Conservation (phyloP, 2,113 vertebrate genomes). For the Dasyprocta punctata region DNA sequence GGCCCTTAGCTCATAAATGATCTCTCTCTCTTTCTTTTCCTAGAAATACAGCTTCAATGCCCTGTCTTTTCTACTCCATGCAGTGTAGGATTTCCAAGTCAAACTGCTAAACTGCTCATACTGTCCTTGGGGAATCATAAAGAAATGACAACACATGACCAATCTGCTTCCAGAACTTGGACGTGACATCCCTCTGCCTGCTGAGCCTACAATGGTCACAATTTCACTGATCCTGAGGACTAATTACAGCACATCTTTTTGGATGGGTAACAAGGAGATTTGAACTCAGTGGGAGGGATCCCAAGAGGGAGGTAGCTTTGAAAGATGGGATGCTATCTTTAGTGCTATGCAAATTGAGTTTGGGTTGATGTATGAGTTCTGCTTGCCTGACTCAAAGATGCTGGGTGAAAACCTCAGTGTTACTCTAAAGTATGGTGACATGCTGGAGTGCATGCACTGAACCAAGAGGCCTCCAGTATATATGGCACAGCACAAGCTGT, state of each 20-base stretch:
- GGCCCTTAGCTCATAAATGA: not conserved
- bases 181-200: conserved; percentile 22
- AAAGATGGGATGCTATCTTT: conserved; percentile 52
- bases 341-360: conserved; percentile 63
- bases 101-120: not conserved
- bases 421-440: conserved; percentile 15
- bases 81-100: not conserved
- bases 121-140: not conserved
- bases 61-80: not conserved
- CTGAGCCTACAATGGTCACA: conserved; percentile 56
- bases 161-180: conserved; percentile 44
- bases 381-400: conserved; percentile 56
- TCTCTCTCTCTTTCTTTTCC: not conserved
- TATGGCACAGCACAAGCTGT: not conserved
- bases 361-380: conserved; percentile 60
- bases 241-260: conserved; percentile 65
- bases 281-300: conserved; percentile 47
- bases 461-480: not conserved
- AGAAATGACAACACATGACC: not conserved
- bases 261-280: conserved; percentile 47
- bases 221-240: not conserved
- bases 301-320: conserved; percentile 40
- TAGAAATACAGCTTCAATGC: not conserved
- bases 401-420: conserved; percentile 48
- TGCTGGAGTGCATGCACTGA: not conserved